Base-by-base conservation (phyloP, 2,113 vertebrate species). In the Prunella himalayana region DNA sequence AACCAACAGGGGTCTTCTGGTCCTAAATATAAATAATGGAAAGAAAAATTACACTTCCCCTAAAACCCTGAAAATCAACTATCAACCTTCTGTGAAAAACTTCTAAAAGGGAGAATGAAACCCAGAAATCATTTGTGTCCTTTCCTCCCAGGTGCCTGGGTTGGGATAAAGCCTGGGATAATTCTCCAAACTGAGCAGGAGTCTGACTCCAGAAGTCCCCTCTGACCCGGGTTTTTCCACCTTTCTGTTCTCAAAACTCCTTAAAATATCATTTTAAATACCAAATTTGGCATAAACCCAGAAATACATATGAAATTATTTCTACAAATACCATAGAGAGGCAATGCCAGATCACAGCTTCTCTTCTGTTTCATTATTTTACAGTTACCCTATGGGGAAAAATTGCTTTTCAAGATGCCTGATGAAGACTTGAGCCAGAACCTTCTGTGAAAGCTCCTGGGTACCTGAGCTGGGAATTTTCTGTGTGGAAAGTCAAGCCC, bases 401-500 rank as follows among this genome's bases (percentile, higher is more conserved):
- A 92, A 42, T 2, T 16, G 2, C 86, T 88, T 76, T 68, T 10
- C 82, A 25, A 37, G 59, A 13, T 10, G 42, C 27, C 39, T 21
- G 44, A 66, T 6, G 53, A 75, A 68, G 81, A 68, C 27, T 8
- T 35, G 42, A 77, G 23, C 18, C 50, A 83, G 60, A 90, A 47
- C 2, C 41, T 70, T 9, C 41, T 18, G 0, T 21, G 82, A 51
- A 28, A 57, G 3, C 18, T 22, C n/a, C 19, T 2, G 0, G 1
- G 13, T 1, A 2, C 39, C 6, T 0, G 12, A 90, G 45, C 63
- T 79, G 12, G 6, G 60, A 25, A n/a, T 33, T 65, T 53, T 37
- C 81, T 35, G 19, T 31, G 1, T 0, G 14, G n/a, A 15, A 86
- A 61, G 14, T 13, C 24, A 18, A 49, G 18, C 5, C 0, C 49